phyloP scores from a whole-genome alignment of 92 coral and sea anemone genomes.

The Paragorgia papillata region DNA sequence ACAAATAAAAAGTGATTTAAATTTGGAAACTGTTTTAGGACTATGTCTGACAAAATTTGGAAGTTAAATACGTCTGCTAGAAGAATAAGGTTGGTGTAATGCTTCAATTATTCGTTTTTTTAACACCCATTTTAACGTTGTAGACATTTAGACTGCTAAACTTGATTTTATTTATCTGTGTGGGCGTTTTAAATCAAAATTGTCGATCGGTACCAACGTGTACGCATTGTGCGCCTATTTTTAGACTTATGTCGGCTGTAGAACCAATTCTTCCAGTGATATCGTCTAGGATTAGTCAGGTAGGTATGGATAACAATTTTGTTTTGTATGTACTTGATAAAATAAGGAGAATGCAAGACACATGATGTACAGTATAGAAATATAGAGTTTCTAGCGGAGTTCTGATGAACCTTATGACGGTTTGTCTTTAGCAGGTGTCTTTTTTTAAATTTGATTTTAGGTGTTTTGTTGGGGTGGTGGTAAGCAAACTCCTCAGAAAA shows the following conservation, averaged over 20 bases:
- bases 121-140: too few relatives aligned
- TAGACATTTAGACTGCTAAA: too few relatives aligned
- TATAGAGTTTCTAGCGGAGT: too few relatives aligned
- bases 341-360: too few relatives aligned
- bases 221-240: conserved; percentile 31
- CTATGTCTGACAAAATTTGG: conserved; percentile 97
- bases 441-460: conserved; percentile 33
- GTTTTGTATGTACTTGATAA: neutral
- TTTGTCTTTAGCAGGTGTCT: too few relatives aligned
- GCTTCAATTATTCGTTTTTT: too few relatives aligned
- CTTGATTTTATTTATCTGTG: too few relatives aligned
- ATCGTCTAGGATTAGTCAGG: conserved; percentile 91
- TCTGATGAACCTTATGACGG: too few relatives aligned
- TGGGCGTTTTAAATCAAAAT: neutral
- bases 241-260: conserved; percentile 33
- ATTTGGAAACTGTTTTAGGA: conserved; percentile 68
- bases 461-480: conserved; percentile 99
- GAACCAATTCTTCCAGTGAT: conserved; percentile 70
- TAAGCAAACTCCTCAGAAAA: conserved; percentile 92
- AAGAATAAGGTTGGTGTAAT: conserved; percentile 77
- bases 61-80: conserved; percentile 86
- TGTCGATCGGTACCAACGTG: neutral
- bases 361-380: too few relatives aligned
- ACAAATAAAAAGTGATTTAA: too few relatives aligned
- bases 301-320: conserved; percentile 25